Evolutionary conservation across 2,888 invertebrate species (phyloP), one percentile per base, ranked within the genome.

Genomic region (Syrista parreyssii): DNA sequence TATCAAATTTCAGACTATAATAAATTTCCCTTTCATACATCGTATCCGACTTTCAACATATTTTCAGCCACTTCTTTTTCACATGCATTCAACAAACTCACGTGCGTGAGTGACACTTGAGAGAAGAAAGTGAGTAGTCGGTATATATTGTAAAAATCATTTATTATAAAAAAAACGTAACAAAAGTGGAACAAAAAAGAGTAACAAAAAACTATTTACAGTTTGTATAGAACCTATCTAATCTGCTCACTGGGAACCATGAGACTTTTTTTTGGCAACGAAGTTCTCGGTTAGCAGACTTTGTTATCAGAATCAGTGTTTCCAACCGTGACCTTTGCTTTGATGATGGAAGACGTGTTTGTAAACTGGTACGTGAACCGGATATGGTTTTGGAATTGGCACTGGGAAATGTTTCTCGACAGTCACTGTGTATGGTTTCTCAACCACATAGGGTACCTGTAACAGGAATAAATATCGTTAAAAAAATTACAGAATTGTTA

Each of bases 401-500:
- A 94, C 93, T 55, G 93, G 88, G 12, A 93, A 93, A 40, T 93
- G 92, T 85, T 89, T 93, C 84, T 94, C 94, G 11, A 93, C 92
- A 2, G 93, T 94, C 6, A 94, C 92, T 79, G 93, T 91, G 74
- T 94, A 93, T 73, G 94, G 93, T 86, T 92, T 94, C 85, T 94
- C 94, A 0, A 94, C 94, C 15, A 94, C 92, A 86, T 93, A 94
- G 0, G 94, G 94, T 68, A 94, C 87, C 90, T 90, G 81, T 4
- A 79, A 68, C 31, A 75, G 74, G 40, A n/a, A 33, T 15, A 30
- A 35, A 9, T 15, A 9, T 55, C 23, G 9, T 9, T 30, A 11
- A 71, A 71, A 71, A 71, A 71, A 55, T 55, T 23, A 55, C 2
- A 23, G 55, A 9, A 55, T 23, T 23, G 6, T 9, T 23, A 55